Evolutionary conservation across 1,140 invertebrate genomes (phyloP), one percentile per base, ranked within the genome.

Genomic region (Camponotus floridanus): DNA sequence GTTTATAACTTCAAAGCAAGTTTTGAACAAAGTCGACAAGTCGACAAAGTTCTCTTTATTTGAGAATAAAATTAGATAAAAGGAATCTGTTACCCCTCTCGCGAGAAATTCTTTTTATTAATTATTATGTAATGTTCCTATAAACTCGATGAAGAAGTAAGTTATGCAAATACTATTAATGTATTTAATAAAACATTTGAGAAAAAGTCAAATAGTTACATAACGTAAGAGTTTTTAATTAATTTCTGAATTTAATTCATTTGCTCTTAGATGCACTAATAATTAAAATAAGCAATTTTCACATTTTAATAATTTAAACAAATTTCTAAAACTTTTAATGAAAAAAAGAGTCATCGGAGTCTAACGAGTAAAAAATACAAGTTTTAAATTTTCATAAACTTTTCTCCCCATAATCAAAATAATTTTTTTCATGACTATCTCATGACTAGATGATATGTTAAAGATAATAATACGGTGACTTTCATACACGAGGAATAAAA

Each of bases 1-100:
- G 11, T 65, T 57, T 78, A 18, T n/a, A 51, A 78, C 59, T 65
- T 78, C 13, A 65, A 78, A 65, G 31, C 39, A 6, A 62, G 74
- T 78, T 21, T 36, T 13, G n/a, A 42, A 21, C 42, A 64, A 78
- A 51, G 39, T 65, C 18, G 26, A n/a, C 3, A 59, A 39, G n/a
- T n/a, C n/a, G n/a, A n/a, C n/a, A n/a, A n/a, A n/a, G 51, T 26
- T 55, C 51, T 59, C 33, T 74, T 57, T 36, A 36, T 74, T 74
- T 39, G 51, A 33, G 33, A 74, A 21, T 33, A 36, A 57, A 57
- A 59, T 74, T 73, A 36, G 5, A 36, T 31, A 11, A n/a, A 15
- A 31, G 45, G 45, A 31, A 78, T 13, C 26, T 62, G n/a, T 15
- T 9, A 15, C 42, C 2, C 11, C 31, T 26, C 31, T 48, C 15